A percentile compares a stretch with the other conserved stretches of the same genome.
These are phyloP conservation scores for Petrocephalus schoutedeni DNA, from an alignment of 2,797 vertebrate species.

Conservation along the genomic window DNA sequence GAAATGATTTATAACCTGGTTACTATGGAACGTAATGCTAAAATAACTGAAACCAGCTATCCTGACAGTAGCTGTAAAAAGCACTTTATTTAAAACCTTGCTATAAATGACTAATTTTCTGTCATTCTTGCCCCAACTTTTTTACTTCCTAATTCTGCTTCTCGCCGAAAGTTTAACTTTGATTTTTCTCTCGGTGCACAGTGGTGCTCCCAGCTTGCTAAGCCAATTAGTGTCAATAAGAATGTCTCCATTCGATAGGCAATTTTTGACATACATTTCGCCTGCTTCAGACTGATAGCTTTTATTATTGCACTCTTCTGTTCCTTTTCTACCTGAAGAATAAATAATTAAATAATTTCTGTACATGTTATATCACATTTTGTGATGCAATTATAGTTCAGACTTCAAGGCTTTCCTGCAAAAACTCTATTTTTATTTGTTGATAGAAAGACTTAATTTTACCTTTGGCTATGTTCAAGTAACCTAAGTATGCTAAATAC, in stretches of 20 bases:
- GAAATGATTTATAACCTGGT: neutral
- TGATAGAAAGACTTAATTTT: neutral
- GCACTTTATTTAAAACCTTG: neutral
- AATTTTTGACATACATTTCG: constrained; percentile 20
- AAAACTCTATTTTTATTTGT: neutral
- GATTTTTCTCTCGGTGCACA: constrained; percentile 33
- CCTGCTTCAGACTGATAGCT: constrained; percentile 4
- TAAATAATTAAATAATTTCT: constrained; percentile 11
- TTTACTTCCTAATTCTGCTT: constrained; percentile 40
- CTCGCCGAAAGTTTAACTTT: constrained; percentile 39
- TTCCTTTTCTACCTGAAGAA: neutral
- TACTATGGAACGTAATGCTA: neutral
- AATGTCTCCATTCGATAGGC: constrained; percentile 19
- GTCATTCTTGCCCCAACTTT: constrained; percentile 26
- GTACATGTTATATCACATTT: constrained; percentile 11
- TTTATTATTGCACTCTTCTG: neutral
- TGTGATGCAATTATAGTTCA: neutral
- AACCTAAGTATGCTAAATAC: neutral
- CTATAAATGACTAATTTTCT: constrained; percentile 2
- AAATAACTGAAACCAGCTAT: neutral
- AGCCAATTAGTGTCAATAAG: constrained; percentile 41
- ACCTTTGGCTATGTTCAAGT: neutral
- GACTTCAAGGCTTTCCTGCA: neutral
- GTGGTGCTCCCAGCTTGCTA: constrained; percentile 20
- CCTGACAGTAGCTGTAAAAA: neutral